Conservation (phyloP, 1,140 invertebrate species). For the Samia ricini region DNA sequence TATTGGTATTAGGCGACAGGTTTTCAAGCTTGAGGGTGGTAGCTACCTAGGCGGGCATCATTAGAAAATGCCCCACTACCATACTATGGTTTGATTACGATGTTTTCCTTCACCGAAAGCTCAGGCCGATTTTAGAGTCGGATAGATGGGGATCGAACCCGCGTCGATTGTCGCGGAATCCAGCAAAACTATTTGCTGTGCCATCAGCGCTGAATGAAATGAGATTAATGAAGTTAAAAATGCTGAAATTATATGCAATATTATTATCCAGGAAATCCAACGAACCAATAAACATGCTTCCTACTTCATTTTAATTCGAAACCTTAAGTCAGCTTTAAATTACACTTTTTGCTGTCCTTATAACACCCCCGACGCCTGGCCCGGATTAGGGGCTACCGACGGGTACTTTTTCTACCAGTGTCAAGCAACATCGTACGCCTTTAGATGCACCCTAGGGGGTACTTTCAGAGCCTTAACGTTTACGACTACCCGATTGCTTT, state of each 20-base stretch:
- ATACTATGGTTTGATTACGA: no score
- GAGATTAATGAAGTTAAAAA: no score
- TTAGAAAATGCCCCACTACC: no score
- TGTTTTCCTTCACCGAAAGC: no score
- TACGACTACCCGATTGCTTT: slow-evolving; percentile 77
- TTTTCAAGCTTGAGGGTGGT: no score
- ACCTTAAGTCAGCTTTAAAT: slow-evolving; percentile 75
- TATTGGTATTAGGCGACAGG: no score
- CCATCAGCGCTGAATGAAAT: no score
- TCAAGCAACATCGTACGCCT: slow-evolving; percentile 65
- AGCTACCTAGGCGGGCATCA: no score
- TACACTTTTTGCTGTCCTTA: slow-evolving; percentile 71
- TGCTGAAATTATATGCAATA: not conserved
- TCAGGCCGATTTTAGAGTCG: no score
- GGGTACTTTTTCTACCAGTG: slow-evolving; percentile 65
- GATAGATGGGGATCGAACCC: no score
- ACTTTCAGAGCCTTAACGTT: slow-evolving; percentile 73
- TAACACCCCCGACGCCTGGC: slow-evolving; percentile 61
- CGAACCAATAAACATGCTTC: not conserved
- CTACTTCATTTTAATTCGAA: slow-evolving; percentile 73
- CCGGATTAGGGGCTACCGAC: slow-evolving; percentile 60
- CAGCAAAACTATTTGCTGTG: no score
- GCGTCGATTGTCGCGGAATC: no score
- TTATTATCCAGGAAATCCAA: not conserved
- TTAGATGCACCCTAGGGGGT: slow-evolving; percentile 65